Evolutionary conservation across 2,888 invertebrate species (phyloP), one percentile per base, ranked within the genome.

Genomic region (Odontomyia ornata): DNA sequence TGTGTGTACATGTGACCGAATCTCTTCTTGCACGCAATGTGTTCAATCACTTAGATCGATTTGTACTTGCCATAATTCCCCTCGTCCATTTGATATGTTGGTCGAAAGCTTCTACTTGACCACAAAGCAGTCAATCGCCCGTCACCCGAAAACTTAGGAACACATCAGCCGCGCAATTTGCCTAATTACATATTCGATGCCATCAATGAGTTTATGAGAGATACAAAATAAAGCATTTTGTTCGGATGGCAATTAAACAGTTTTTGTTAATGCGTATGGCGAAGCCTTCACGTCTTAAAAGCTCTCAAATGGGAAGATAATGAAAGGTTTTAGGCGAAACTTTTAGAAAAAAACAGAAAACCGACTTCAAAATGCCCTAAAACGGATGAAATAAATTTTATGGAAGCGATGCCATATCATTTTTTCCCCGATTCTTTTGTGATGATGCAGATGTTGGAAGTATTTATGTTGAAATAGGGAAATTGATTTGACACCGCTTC

Each of bases 21-120:
- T 76, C 77, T 79, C 76, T 75, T 77, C 76, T 81, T 78, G 79
- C 79, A 79, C 79, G 79, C 80, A 81, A 79, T 79, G 77, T 80
- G 79, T 75, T 62, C 79, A 79, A 79, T 79, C 79, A 77, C 79
- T 76, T 77, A 72, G 77, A 79, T 79, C 78, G 79, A 79, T 79
- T 79, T 75, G 65, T 36, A 7, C 18, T 67, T 67, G 43, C 43
- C 21, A 30, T 23, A 11, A 43, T 36, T n/a, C 36, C 21, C n/a
- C 36, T 13, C 21, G 15, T 21, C 21, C 43, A 28, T 67, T 30
- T 64, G 67, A n/a, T 64, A 64, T 30, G 21, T 23, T 28, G 30
- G 30, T 25, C 25, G 64, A 64, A 64, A 64, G 30, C 64, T 11
- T 64, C 30, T 23, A 13, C 30, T 60, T 36, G 36, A 60, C 43